Percentiles rank a stretch among this genome's conserved stretches.
These are phyloP conservation scores for Chrysochloris asiatica DNA, from an alignment of 2,113 vertebrate species.

Conservation along the genomic window DNA sequence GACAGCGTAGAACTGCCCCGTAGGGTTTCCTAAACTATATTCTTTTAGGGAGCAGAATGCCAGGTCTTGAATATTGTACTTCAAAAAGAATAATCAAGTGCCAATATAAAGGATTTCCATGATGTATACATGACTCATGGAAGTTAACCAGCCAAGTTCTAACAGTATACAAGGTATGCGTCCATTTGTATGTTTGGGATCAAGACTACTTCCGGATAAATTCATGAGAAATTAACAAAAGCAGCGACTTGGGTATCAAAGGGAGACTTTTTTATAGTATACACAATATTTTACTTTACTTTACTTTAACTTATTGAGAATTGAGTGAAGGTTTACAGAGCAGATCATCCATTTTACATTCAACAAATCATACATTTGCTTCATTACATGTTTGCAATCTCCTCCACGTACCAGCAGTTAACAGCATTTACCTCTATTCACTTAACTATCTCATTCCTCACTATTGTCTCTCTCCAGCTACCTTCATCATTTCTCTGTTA, in stretches of 20 bases:
- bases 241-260: neutral
- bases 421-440: too few relatives aligned
- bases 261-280: neutral
- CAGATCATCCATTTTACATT: too few relatives aligned
- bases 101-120: neutral
- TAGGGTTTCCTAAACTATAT: neutral
- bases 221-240: conserved; percentile 2
- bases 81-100: neutral
- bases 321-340: too few relatives aligned
- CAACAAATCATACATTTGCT: too few relatives aligned
- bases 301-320: too few relatives aligned
- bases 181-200: neutral
- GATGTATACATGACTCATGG: neutral
- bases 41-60: neutral
- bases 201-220: too few relatives aligned
- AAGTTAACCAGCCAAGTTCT: neutral
- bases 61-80: too few relatives aligned
- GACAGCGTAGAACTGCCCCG: neutral
- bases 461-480: too few relatives aligned
- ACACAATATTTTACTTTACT: neutral
- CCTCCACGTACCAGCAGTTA: too few relatives aligned
- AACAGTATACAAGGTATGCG: neutral
- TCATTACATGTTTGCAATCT: too few relatives aligned
- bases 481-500: too few relatives aligned
- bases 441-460: too few relatives aligned